phyloP scores from a whole-genome alignment of 2,797 vertebrate genomes.

The Corythornis leucogaster region DNA sequence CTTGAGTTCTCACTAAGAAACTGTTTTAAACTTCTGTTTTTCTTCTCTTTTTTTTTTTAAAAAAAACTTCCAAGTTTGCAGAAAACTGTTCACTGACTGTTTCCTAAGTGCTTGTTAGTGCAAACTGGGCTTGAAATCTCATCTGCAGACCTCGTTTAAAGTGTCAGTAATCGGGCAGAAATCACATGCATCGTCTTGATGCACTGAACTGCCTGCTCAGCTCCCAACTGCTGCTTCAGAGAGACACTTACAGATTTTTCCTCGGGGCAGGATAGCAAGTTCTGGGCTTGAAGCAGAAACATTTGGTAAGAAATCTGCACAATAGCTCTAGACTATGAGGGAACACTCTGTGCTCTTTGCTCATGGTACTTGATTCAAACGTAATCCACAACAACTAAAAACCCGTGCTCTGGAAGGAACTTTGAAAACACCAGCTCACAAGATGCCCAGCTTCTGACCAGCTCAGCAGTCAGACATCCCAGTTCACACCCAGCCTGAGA shows the following conservation, averaged over 20 bases:
- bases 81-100: background rate
- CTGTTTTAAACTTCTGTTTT: background rate
- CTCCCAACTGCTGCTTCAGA: background rate
- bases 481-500: background rate
- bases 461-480: background rate
- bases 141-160: background rate
- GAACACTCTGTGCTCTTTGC: constrained; percentile 32
- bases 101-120: background rate
- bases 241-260: constrained; percentile 16
- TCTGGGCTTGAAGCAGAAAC: constrained; percentile 33
- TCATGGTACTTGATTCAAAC: background rate
- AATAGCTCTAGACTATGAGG: background rate
- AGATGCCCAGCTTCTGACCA: background rate
- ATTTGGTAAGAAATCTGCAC: constrained; percentile 46
- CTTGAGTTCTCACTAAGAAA: background rate
- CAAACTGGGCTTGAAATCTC: background rate
- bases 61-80: background rate
- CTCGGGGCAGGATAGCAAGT: constrained; percentile 29
- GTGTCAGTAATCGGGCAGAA: background rate
- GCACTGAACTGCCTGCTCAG: background rate
- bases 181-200: background rate
- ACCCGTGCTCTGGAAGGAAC: background rate
- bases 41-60: background rate
- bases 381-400: background rate
- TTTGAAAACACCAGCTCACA: background rate